Evolutionary conservation across 2,888 invertebrate genomes (phyloP).

Genomic region (Ferdinandea cuprea): DNA sequence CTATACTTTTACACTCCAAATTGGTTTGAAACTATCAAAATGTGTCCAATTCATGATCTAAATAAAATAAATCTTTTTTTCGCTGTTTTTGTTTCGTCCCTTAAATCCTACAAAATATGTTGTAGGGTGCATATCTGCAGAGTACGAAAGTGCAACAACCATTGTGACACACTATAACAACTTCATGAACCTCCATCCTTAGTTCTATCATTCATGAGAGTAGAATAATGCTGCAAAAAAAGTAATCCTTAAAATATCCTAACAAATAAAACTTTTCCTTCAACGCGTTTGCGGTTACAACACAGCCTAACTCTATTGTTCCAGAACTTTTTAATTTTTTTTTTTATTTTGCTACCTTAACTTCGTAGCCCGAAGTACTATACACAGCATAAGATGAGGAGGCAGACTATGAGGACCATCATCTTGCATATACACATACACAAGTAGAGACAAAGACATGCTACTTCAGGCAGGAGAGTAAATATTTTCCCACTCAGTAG

Average conservation of each 20-base stretch:
- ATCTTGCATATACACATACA: constrained; percentile 14
- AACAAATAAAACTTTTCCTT: constrained; percentile 60
- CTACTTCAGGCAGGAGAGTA: constrained; percentile 49
- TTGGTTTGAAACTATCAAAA: constrained; percentile 72
- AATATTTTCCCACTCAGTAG: constrained; percentile 54
- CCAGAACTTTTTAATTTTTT: constrained; percentile 56
- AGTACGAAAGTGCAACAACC: constrained; percentile 71
- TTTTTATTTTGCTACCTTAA: constrained; percentile 44
- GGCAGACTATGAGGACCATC: constrained; percentile 8
- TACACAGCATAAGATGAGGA: constrained; percentile 16
- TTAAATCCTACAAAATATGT: constrained; percentile 39
- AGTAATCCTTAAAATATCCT: neutral
- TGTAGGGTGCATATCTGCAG: constrained; percentile 63
- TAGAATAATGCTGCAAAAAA: constrained; percentile 28
- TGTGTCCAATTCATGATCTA: constrained; percentile 71
- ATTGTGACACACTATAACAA: constrained; percentile 57
- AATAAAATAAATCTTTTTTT: constrained; percentile 39
- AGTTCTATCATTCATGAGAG: constrained; percentile 52
- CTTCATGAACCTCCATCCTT: constrained; percentile 50
- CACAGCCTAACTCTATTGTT: constrained; percentile 71
- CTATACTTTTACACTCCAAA: constrained; percentile 59
- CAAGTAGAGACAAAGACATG: constrained; percentile 4
- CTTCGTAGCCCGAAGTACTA: constrained; percentile 37
- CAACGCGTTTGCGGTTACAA: constrained; percentile 69
- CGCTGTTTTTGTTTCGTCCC: constrained; percentile 7